A percentile compares a stretch with the other conserved stretches of the same genome.
Conservation (phyloP, 1,140 invertebrate species). For the Heliothis virescens region DNA sequence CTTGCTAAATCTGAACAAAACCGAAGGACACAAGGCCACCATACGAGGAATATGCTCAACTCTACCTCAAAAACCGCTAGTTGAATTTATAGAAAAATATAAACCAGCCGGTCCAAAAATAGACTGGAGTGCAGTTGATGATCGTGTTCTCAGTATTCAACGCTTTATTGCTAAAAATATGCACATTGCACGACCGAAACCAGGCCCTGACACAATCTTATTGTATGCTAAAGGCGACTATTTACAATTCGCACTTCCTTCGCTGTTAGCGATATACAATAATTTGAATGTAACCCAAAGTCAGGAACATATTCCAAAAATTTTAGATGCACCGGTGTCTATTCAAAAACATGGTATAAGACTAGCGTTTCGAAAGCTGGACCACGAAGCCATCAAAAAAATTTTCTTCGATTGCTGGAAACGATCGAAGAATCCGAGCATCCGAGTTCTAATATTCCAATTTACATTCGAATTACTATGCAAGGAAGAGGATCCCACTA, state of each 20-base stretch:
- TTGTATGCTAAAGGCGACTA: slow-evolving; percentile 74
- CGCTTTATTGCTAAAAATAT: slow-evolving; percentile 71
- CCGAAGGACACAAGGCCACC: slow-evolving; percentile 59
- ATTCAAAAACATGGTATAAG: slow-evolving; percentile 76
- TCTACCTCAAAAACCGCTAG: slow-evolving; percentile 55
- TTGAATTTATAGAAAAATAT: slow-evolving; percentile 63
- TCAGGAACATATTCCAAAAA: slow-evolving; percentile 59
- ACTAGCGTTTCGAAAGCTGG: slow-evolving; percentile 64
- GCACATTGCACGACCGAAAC: slow-evolving; percentile 69
- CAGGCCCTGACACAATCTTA: slow-evolving; percentile 61
- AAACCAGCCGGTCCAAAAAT: slow-evolving; percentile 63
- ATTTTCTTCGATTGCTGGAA: slow-evolving; percentile 65
- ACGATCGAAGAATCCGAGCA: slow-evolving; percentile 65
- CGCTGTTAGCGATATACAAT: slow-evolving; percentile 70
- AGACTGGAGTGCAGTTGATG: slow-evolving; percentile 61
- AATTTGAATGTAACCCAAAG: slow-evolving; percentile 60
- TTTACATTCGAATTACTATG: slow-evolving; percentile 64
- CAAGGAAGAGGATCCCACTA: slow-evolving; percentile 63
- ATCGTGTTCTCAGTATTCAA: slow-evolving; percentile 60
- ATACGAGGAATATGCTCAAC: slow-evolving; percentile 62
- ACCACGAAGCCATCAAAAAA: slow-evolving; percentile 58
- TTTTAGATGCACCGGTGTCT: slow-evolving; percentile 68
- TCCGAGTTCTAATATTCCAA: slow-evolving; percentile 70
- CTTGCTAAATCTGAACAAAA: slow-evolving; percentile 50
- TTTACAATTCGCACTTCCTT: slow-evolving; percentile 66